Base-by-base conservation (phyloP, 2,113 vertebrate species). In the Mus pahari region DNA sequence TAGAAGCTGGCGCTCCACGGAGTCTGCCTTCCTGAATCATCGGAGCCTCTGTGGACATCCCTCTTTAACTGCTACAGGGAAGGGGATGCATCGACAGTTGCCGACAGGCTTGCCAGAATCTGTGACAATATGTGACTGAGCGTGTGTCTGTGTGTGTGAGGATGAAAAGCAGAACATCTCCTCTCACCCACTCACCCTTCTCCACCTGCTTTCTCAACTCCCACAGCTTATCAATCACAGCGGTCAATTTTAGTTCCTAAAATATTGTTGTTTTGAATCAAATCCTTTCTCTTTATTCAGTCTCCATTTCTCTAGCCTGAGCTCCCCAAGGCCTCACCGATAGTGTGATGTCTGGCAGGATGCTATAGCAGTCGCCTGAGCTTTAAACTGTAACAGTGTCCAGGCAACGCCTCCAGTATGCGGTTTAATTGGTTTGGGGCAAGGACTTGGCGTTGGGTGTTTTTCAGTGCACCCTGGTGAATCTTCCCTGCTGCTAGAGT, bases 171-270 rank as follows among this genome's bases (percentile, higher is more conserved):
- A 1, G 31, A 42, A 26, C 0, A 0, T 26, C 79, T 92, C 66
- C 33, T 86, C 60, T 53, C 24, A 60, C 70, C 36, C 28, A 6
- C 20, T 53, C 93, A 64, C 22, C 31, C 17, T 82, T 31, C 10
- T 71, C n/a, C 26, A 55, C 6, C 19, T 81, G 26, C 74, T 58
- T 36, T 86, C 91, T 93, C 79, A 50, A 84, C 36, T 45, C 36
- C n/a, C 33, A 71, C n/a, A 62, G 90, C 68, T 88, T 93, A 93
- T 90, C 87, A 79, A 70, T 96, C 87, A 93, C 77, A 68, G 11
- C 3, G 55, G 94, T 96, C 78, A 36, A 8, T 70, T 84, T 93
- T 60, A 87, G 64, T 70, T 94, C 39, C 75, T 90, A 66, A 90
- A 88, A 82, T 89, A 42, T 14, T 78, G 58, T 70, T 92, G 75